Base-by-base conservation (phyloP, 2,113 vertebrate genomes). In the Lamprologus ornatipinnis region DNA sequence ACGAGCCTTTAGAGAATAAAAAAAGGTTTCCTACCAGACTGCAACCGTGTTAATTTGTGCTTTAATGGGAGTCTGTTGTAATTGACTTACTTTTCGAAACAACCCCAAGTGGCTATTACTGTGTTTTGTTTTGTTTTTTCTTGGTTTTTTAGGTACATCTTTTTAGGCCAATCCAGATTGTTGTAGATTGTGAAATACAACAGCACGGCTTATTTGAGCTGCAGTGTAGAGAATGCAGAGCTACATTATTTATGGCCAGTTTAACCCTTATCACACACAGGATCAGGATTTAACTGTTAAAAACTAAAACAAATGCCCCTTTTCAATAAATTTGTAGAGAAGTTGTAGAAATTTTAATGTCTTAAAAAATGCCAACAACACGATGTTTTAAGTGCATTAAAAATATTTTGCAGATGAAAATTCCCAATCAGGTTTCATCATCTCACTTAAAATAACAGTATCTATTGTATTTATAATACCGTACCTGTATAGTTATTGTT, bases 311-410 rank as follows among this genome's bases (percentile, higher is more conserved):
- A 9, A 23, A 21, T 42, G 12, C 0, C n/a, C 12, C 12, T 70
- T 6, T 23, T 70, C 0, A 6, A 70, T 6, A 42, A 40, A 14
- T 6, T 70, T 70, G n/a, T 23, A 42, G 65, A 1, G 35, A 42
- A 42, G 5, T 5, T 70, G 35, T 37, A 9, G 11, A 40, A 68
- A 68, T 68, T 14, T 40, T 0, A 19, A 19, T 0, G 28, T 6
- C 28, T 60, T 33, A 21, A 9, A 40, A 68, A 68, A 2, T 8
- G 63, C 17, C 9, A n/a, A 7, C 6, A 37, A 2, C 33, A 65
- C 1, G 0, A 35, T 65, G 17, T 12, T 63, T 63, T 35, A 63
- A 63, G 58, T 31, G 28, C 58, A 63, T 35, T 63, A 1, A 63
- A 63, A 19, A 35, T 63, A 63, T 35, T 63, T 1, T 63, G 35